Percentiles rank a stretch among this genome's conserved stretches.
phyloP scores from a whole-genome alignment of 1,140 invertebrate species.

The Nilaparvata lugens region DNA sequence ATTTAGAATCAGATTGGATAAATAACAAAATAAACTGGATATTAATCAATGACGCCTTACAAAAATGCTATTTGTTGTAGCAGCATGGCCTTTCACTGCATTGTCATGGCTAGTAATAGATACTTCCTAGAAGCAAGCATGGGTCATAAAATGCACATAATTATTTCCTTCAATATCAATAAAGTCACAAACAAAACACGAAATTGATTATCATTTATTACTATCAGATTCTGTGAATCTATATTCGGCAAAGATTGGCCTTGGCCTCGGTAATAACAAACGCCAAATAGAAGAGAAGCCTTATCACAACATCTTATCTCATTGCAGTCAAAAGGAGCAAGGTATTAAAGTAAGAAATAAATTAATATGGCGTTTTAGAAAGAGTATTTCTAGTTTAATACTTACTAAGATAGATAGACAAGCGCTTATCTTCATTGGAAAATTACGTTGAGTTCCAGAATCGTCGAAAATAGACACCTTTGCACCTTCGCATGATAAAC shows the following conservation, averaged over 20 bases:
- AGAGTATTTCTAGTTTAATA: neutral
- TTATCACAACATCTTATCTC: conserved; percentile 19
- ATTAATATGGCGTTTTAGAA: neutral
- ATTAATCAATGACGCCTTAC: too few relatives aligned
- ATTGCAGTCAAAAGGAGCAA: conserved; percentile 14
- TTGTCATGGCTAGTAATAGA: neutral
- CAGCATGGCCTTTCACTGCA: conserved; percentile 1
- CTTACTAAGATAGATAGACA: conserved; percentile 19
- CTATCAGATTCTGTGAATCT: too few relatives aligned
- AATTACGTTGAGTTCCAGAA: conserved; percentile 49
- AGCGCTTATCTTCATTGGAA: conserved; percentile 47
- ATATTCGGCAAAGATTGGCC: conserved; percentile 5
- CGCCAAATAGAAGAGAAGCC: conserved; percentile 7
- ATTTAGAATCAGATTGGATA: too few relatives aligned
- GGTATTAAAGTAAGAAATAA: conserved; percentile 6
- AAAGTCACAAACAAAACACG: too few relatives aligned
- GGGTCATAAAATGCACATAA: neutral
- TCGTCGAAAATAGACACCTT: conserved; percentile 58
- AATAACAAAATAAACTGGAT: too few relatives aligned
- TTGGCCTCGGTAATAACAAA: conserved; percentile 13
- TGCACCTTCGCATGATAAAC: conserved; percentile 50
- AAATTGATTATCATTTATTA: too few relatives aligned
- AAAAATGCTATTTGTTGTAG: too few relatives aligned
- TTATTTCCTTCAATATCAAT: too few relatives aligned
- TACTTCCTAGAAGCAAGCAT: neutral